Percentiles rank a stretch among this genome's conserved stretches.
Conservation (phyloP, 2,113 vertebrate genomes). For the Cololabis saira region DNA sequence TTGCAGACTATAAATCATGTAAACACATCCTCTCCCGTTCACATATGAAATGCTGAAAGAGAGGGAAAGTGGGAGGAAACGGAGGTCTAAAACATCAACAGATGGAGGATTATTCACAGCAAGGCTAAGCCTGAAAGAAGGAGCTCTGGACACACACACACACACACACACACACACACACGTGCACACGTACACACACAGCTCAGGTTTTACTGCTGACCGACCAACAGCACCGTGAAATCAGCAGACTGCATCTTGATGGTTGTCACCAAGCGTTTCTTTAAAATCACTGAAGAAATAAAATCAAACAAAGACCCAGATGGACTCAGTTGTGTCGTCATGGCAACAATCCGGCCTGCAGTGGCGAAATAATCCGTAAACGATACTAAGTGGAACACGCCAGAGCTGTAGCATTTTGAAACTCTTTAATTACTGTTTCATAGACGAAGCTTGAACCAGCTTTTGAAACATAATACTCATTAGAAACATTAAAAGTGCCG, state of each 20-base stretch:
- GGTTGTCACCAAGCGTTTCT: not conserved
- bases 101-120: constrained; percentile 78
- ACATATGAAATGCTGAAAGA: not conserved
- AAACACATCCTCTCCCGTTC: no score
- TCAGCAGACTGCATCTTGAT: constrained; percentile 12
- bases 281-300: no score
- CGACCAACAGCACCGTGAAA: constrained; percentile 28
- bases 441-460: not conserved
- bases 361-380: not conserved
- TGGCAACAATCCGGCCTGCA: not conserved
- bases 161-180: not conserved
- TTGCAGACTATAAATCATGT: no score
- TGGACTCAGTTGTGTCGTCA: no score
- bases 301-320: no score
- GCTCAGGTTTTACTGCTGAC: constrained; percentile 11
- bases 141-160: constrained; percentile 19
- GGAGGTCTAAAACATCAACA: constrained; percentile 68
- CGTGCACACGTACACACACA: not conserved
- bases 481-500: not conserved
- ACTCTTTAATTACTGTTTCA: not conserved
- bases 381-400: not conserved
- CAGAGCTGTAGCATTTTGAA: not conserved
- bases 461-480: not conserved
- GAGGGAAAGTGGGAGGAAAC: constrained; percentile 21
- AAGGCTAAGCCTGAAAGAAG: constrained; percentile 55